Evolutionary conservation across 1,140 invertebrate genomes (phyloP).

Genomic region (Goniozus legneri): DNA sequence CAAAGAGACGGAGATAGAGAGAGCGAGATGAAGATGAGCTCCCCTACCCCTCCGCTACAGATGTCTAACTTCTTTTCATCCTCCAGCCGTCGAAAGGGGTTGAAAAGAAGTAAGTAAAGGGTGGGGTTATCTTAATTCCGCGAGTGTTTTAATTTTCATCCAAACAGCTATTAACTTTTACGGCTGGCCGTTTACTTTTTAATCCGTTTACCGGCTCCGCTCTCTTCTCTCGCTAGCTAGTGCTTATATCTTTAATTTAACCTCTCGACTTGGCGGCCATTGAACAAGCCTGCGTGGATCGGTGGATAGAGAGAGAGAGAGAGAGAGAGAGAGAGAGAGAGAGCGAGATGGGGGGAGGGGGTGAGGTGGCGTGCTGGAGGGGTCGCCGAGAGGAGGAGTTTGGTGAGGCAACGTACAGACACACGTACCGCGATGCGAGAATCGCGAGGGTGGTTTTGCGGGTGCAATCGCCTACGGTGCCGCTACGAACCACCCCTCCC

Average conservation of each 20-base stretch:
- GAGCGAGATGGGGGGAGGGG: too few relatives aligned
- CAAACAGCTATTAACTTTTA: constrained; percentile 52
- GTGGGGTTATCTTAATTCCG: constrained; percentile 35
- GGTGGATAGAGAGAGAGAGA: constrained; percentile 12
- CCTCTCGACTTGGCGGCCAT: constrained; percentile 40
- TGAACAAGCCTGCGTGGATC: constrained; percentile 33
- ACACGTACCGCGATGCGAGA: too few relatives aligned
- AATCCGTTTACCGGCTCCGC: constrained; percentile 49
- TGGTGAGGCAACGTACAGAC: too few relatives aligned
- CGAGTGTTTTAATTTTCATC: constrained; percentile 54
- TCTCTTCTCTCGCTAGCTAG: constrained; percentile 16
- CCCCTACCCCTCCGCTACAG: too few relatives aligned
- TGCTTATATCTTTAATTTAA: constrained; percentile 53
- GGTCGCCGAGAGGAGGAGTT: too few relatives aligned
- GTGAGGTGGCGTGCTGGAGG: background rate
- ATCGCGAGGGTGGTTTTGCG: constrained; percentile 29
- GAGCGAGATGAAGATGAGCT: too few relatives aligned
- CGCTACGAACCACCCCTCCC: constrained; percentile 39
- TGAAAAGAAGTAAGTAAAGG: background rate
- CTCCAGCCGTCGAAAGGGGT: background rate
- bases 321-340: background rate
- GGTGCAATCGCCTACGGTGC: constrained; percentile 50
- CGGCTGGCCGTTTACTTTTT: constrained; percentile 50
- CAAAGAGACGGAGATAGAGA: too few relatives aligned
- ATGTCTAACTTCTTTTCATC: background rate